Evolutionary conservation across 2,888 invertebrate species (phyloP).

Genomic region (Cantharis rufa): DNA sequence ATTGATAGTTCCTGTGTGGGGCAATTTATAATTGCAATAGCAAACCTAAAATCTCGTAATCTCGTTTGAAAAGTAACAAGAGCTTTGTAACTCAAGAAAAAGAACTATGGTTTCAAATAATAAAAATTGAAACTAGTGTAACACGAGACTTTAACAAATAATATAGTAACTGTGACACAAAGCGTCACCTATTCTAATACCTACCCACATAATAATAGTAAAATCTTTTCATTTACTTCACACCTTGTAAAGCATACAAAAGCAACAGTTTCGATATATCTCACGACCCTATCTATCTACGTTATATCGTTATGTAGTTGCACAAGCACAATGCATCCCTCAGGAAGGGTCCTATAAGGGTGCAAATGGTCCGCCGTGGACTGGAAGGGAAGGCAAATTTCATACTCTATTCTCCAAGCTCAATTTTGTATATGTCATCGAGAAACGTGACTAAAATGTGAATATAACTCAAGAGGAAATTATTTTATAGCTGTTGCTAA

Average conservation of each 20-base stretch:
- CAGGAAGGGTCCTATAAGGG: slow-evolving; percentile 36
- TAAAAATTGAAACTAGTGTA: slow-evolving; percentile 26
- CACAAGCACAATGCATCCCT: slow-evolving; percentile 41
- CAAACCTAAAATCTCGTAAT: slow-evolving; percentile 14
- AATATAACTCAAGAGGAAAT: slow-evolving; percentile 51
- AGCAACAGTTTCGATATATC: slow-evolving; percentile 39
- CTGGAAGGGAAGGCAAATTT: slow-evolving; percentile 45
- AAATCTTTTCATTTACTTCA: slow-evolving; percentile 43
- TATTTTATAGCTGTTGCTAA: slow-evolving; percentile 49
- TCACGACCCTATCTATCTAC: slow-evolving; percentile 43
- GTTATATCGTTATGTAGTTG: slow-evolving; percentile 43
- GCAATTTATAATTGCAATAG: not conserved
- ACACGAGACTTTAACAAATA: slow-evolving; percentile 38
- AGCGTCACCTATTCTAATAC: slow-evolving; percentile 44
- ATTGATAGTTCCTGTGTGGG: not conserved
- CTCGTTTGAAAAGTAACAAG: slow-evolving; percentile 3
- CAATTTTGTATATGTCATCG: slow-evolving; percentile 55
- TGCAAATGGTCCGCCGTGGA: slow-evolving; percentile 34
- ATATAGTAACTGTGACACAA: slow-evolving; percentile 46
- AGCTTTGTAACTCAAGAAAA: slow-evolving; percentile 10
- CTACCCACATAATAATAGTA: slow-evolving; percentile 37
- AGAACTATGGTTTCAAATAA: slow-evolving; percentile 13
- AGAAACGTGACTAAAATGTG: slow-evolving; percentile 54
- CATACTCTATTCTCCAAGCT: slow-evolving; percentile 50
- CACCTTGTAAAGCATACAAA: slow-evolving; percentile 40